phyloP scores from a whole-genome alignment of 1,140 invertebrate species.

The Limonius californicus region DNA sequence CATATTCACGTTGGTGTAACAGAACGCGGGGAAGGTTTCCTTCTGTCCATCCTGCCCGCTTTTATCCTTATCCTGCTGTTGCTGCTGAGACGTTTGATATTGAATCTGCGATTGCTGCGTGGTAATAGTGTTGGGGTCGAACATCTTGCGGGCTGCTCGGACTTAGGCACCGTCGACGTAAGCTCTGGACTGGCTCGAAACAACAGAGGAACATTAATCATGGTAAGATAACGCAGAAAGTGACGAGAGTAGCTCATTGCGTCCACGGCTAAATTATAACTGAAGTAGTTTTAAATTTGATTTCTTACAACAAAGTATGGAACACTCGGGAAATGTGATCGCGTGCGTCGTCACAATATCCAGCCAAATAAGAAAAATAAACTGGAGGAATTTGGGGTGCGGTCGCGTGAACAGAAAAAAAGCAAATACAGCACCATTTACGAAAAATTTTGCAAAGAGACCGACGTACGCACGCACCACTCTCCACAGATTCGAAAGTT shows the following conservation, averaged over 20 bases:
- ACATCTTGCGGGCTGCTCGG: conserved; percentile 32
- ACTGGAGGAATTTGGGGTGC: not conserved
- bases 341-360: no score
- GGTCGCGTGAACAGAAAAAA: not conserved
- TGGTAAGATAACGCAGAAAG: no score
- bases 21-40: conserved; percentile 61
- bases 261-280: no score
- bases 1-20: conserved; percentile 65
- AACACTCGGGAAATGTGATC: no score
- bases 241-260: no score
- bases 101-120: conserved; percentile 43
- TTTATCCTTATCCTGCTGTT: conserved; percentile 36
- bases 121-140: conserved; percentile 46
- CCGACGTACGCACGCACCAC: not conserved
- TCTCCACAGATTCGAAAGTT: conserved; percentile 10
- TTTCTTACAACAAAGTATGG: no score
- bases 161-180: not conserved
- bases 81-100: conserved; percentile 33
- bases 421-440: not conserved
- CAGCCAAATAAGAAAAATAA: no score
- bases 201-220: no score
- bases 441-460: no score
- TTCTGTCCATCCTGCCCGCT: conserved; percentile 37
- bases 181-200: no score
- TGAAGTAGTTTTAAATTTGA: no score